Conservation (phyloP, 92 coral and sea anemone genomes). For the Pocillopora grandis region DNA sequence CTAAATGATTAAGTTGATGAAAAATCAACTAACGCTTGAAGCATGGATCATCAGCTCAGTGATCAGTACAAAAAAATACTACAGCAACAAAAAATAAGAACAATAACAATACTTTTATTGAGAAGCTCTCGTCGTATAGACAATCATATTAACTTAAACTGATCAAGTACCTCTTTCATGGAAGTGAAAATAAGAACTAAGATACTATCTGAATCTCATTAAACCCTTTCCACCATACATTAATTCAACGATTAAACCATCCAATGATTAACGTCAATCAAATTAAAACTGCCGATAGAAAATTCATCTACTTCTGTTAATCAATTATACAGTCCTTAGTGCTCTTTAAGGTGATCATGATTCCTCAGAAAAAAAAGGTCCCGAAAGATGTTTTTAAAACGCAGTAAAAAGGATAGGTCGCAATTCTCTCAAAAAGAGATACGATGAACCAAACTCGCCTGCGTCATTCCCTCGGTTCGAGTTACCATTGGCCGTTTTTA, state of each 20-base stretch:
- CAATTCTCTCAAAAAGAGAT: background rate
- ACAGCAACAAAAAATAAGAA: background rate
- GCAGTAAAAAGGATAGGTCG: background rate
- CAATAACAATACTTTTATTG: background rate
- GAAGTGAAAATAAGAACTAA: background rate
- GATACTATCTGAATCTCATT: background rate
- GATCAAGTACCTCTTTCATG: background rate
- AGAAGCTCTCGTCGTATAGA: background rate
- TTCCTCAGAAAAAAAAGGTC: background rate
- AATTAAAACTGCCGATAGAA: background rate
- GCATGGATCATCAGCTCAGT: constrained; percentile 4
- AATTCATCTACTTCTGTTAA: background rate
- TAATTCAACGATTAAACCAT: background rate
- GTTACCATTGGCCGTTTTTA: background rate
- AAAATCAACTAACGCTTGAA: background rate
- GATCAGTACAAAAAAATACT: background rate
- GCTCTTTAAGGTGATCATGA: background rate
- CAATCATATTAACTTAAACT: background rate
- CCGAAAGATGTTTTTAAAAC: background rate
- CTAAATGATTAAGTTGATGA: constrained; percentile 7
- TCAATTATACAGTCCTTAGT: background rate
- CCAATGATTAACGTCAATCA: background rate
- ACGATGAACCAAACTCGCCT: background rate
- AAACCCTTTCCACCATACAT: background rate
- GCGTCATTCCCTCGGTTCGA: background rate